Base-by-base conservation (phyloP, 2,888 invertebrate genomes). In the Oscheius myriophilus region DNA sequence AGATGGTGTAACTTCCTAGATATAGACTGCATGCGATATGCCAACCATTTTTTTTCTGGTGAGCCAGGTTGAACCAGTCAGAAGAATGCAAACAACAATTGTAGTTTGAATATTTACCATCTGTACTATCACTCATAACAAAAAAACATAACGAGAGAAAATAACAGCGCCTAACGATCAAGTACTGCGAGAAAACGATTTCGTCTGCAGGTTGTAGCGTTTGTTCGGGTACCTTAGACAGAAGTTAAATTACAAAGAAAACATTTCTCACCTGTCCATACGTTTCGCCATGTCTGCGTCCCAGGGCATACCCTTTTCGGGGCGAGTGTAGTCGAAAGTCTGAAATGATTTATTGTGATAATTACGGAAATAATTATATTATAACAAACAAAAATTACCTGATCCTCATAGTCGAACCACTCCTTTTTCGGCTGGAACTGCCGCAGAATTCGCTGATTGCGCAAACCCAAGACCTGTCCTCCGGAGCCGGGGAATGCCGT, bases 381-480 rank as follows among this genome's bases (percentile, higher is more conserved):
- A 33, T 21, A 42, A 41, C 12, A 57, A 46, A 49, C 14, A 12
- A n/a, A 16, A 39, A 51, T 43, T 42, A 75, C 78, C 69, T 79
- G 80, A 58, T 86, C 84, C 25, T 86, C 85, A 62, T 80, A 85
- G 63, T 85, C 85, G 67, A 76, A 85, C 85, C 85, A 85, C 43
- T 86, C 82, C 54, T 82, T 75, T 64, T 85, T 85, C n/a, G 85
- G 84, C 43, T 81, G 71, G 73, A 79, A 85, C 57, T 84, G 80
- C 46, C 84, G 72, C 16, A 79, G 72, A 0, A 85, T 58, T 18
- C 85, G 74, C 61, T 85, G 80, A 63, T 84, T 84, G 12, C 85
- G 75, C 42, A 85, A 64, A 4, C 80, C 76, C 9, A 82, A 46
- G 21, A 86, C 81, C 25, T 81, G 61, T 43, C 85, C 85, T 3